Conservation (phyloP, 2,888 invertebrate species). For the Phytoseiulus persimilis region DNA sequence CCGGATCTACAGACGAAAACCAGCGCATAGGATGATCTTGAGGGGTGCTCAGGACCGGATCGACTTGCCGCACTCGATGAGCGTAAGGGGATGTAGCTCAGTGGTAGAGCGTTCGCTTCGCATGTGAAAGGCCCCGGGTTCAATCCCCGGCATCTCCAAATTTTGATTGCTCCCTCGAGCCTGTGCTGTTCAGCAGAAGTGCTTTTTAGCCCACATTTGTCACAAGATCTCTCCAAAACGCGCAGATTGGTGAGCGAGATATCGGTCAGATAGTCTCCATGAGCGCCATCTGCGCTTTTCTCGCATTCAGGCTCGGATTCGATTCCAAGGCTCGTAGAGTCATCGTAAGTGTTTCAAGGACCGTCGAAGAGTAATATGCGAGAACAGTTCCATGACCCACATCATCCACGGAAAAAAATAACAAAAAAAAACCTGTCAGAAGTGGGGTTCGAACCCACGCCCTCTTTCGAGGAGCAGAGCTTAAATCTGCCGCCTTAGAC, state of each 20-base stretch:
- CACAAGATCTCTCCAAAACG: too few species aligned
- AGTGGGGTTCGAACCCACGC: slow-evolving; percentile 32
- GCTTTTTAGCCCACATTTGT: too few species aligned
- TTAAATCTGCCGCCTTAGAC: slow-evolving; percentile 39
- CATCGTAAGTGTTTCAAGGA: too few species aligned
- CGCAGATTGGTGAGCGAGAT: too few species aligned
- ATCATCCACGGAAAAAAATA: not conserved
- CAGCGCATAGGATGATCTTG: not conserved
- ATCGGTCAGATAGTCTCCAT: too few species aligned
- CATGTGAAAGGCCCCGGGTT: slow-evolving; percentile 5
- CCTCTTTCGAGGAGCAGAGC: slow-evolving; percentile 38
- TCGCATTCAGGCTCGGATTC: too few species aligned
- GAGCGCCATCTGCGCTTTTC: too few species aligned
- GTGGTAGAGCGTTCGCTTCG: slow-evolving; percentile 5
- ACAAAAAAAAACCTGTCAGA: not conserved
- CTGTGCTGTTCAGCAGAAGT: too few species aligned
- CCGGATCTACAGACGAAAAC: too few species aligned
- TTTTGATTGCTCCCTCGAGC: not conserved
- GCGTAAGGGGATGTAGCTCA: not conserved
- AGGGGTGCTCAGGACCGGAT: not conserved
- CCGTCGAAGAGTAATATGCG: too few species aligned
- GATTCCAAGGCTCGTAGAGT: too few species aligned
- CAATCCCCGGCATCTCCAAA: not conserved
- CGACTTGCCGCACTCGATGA: not conserved
- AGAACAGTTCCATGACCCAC: too few species aligned